Evolutionary conservation across 2,113 vertebrate species (phyloP), one percentile per base, ranked within the genome.

Genomic region (Cinclus mexicanus): DNA sequence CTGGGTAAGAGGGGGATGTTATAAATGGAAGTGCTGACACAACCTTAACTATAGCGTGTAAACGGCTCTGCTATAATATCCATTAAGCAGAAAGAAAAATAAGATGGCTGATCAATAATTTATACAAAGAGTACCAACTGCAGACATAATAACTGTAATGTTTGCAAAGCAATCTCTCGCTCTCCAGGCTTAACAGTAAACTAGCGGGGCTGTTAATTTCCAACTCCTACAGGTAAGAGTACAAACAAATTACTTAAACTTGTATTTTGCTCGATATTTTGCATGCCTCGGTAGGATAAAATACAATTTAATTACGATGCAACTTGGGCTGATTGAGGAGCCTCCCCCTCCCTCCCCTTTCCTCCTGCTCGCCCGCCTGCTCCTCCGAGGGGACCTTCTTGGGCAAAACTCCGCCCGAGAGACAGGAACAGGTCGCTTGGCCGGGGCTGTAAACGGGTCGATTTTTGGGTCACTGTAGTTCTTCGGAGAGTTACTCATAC

Each of bases 31-130:
- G 95, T 97, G 97, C 98, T 98, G 98, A 98, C 98, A 98, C 97
- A 97, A 97, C 97, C 97, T 98, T 98, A 98, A 98, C 98, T 96
- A 97, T 97, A 92, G 96, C 95, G 92, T 98, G 97, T 98, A 98
- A 98, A 98, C 97, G 97, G 97, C 97, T 94, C 97, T 97, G 97
- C 98, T 98, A 98, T 98, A 98, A 98, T 98, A 98, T 98, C 98
- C 98, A 98, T 98, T 98, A 98, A 98, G 98, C 97, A 98, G 98
- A 98, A 98, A 98, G 98, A 98, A 98, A 98, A 98, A 98, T 98
- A 98, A 98, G 97, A 97, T 97, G 97, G 97, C 96, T 98, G 98
- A 98, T 98, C 98, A 98, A 98, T 98, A 98, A 98, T 98, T 98
- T 98, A 98, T 98, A 98, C 98, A 97, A 97, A 98, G 97, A 98